Percentiles rank a stretch among this genome's conserved stretches.
phyloP scores from a whole-genome alignment of 2,888 invertebrate genomes.

The Andrena chrysosceles region DNA sequence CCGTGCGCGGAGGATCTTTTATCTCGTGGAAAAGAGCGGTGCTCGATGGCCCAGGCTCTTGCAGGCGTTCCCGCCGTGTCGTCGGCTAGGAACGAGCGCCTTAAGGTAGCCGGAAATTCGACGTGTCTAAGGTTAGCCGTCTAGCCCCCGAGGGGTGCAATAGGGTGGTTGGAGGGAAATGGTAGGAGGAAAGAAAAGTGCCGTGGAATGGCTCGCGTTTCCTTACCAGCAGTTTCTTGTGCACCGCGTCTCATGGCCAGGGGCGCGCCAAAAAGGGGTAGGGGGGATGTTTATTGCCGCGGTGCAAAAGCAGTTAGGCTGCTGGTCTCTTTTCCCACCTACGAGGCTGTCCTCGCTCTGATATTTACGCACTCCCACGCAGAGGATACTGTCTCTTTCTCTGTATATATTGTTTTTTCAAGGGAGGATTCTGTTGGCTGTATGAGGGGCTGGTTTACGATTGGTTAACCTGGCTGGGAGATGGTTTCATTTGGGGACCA shows the following conservation, averaged over 20 bases:
- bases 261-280: not conserved
- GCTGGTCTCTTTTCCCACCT: conserved; percentile 66
- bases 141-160: conserved; percentile 9
- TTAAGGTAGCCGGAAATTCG: conserved; percentile 56
- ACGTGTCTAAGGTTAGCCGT: conserved; percentile 47
- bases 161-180: conserved; percentile 10
- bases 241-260: not conserved
- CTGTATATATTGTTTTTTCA: too few relatives aligned
- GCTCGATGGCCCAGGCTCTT: not conserved
- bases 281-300: conserved; percentile 46
- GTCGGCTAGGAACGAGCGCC: conserved; percentile 37
- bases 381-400: conserved; percentile 11
- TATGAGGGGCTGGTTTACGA: too few relatives aligned
- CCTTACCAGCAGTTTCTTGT: conserved; percentile 17
- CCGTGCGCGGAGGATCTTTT: conserved; percentile 32
- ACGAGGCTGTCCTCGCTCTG: conserved; percentile 41
- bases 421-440: too few relatives aligned
- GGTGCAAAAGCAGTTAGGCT: conserved; percentile 60
- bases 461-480: too few relatives aligned
- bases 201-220: conserved; percentile 4
- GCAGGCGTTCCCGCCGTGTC: conserved; percentile 38
- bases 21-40: conserved; percentile 14
- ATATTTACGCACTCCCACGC: conserved; percentile 52
- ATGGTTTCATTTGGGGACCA: too few relatives aligned
- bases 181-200: conserved; percentile 8